Conservation (phyloP, 2,888 invertebrate species). For the Ypsolopha scabrella region DNA sequence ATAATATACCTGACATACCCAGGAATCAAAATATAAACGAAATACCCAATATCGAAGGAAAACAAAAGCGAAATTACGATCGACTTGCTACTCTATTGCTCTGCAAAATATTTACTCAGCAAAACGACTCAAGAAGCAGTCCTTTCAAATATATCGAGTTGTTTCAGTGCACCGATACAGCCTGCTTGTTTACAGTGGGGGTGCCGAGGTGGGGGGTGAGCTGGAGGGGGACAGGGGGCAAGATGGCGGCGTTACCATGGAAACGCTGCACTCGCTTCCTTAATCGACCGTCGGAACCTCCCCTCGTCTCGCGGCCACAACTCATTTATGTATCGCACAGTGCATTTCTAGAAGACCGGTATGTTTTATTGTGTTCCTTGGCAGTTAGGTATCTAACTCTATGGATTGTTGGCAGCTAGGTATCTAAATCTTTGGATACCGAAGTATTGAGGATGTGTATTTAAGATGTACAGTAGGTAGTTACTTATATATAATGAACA, state of each 20-base stretch:
- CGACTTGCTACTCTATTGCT: not conserved
- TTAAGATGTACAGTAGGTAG: too few relatives aligned
- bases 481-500: too few relatives aligned
- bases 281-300: constrained; percentile 65
- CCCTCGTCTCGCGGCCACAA: constrained; percentile 22
- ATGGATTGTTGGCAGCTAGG: not conserved
- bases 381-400: not conserved
- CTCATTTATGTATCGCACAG: constrained; percentile 63
- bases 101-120: constrained; percentile 26
- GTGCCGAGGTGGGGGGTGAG: constrained; percentile 18
- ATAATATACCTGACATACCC: not conserved
- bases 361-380: constrained; percentile 30
- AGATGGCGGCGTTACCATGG: constrained; percentile 66
- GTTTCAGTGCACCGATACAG: constrained; percentile 67
- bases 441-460: too few relatives aligned
- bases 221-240: constrained; percentile 32
- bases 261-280: constrained; percentile 69
- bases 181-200: constrained; percentile 59
- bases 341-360: constrained; percentile 42
- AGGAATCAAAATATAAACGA: not conserved
- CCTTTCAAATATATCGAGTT: constrained; percentile 65
- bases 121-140: constrained; percentile 22
- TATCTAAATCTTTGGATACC: too few relatives aligned
- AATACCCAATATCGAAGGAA: not conserved
- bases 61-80: not conserved